Evolutionary conservation across 2,113 vertebrate genomes (phyloP), one percentile per base, ranked within the genome.

Genomic region (Corydoras sp.): DNA sequence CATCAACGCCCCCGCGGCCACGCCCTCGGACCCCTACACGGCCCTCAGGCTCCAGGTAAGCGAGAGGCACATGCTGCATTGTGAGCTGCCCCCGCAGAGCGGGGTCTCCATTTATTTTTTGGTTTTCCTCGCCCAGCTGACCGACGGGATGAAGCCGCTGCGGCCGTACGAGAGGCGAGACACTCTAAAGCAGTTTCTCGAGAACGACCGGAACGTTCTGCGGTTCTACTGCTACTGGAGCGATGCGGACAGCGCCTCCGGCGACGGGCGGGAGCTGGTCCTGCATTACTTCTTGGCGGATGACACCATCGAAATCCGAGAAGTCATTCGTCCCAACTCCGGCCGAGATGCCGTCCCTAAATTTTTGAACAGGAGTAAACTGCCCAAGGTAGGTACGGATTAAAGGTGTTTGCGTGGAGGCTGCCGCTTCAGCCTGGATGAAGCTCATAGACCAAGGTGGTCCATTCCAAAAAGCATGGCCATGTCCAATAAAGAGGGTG

Each of bases 191-290:
- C 92, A 94, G 79, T 98, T 97, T 81, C 86, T 97, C 55, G 85
- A 95, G 13, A 78, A 91, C 0, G 90, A 96, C 71, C 73, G 83
- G 6, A 81, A 93, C 11, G 88, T 97, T 70, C 85, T 99, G 73
- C 85, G 93, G n/a, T 99, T 98, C 85, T 90, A 81, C 65, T 92
- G 96, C 71, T 54, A 89, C 53, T 98, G 95, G 95, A 83, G 96
- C 68, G 93, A 97, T 78, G 81, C 90, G 0, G 75, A 77, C 10
- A 87, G 63, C 0, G 0, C 72, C 56, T 87, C 83, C 64, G 88
- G 86, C 2, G 91, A 92, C 54, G 76, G 60, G 0, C 85, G 90
- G 68, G 85, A 96, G 58, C 86, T 98, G 11, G 10, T 91, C 10
- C 81, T 99, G 66, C 90, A 86, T 83, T 99, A 96, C 79, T 97